These are phyloP conservation scores for Tenualosa ilisha DNA, from an alignment of 2,797 vertebrate species.

Conservation along the genomic window DNA sequence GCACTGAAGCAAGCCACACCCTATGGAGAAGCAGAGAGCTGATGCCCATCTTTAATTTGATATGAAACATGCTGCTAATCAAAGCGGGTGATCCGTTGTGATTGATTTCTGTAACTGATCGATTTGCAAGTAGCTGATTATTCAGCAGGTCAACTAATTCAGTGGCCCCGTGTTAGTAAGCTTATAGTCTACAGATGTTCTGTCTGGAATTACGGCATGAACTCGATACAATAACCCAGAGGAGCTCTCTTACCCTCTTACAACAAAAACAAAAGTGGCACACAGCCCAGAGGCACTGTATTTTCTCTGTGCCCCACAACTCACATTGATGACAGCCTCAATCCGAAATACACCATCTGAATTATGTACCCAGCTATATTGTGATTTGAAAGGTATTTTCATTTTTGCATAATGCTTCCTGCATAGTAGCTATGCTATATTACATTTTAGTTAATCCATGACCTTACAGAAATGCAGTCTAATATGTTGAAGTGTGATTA, in stretches of 20 bases:
- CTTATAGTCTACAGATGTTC: not conserved
- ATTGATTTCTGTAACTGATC: not conserved
- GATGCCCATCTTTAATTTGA: not conserved
- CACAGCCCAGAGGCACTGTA: not conserved
- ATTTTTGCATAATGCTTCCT: not conserved
- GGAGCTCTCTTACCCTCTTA: not conserved
- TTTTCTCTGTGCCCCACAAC: not conserved
- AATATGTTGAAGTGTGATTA: not conserved
- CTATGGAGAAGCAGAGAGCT: constrained; percentile 57
- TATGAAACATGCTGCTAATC: not conserved
- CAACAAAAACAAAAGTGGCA: not conserved
- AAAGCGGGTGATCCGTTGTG: not conserved
- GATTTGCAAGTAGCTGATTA: too few species aligned
- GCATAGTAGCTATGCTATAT: not conserved
- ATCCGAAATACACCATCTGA: not conserved
- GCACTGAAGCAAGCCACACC: constrained; percentile 85
- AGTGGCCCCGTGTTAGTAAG: not conserved
- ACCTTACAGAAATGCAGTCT: not conserved
- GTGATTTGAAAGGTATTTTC: not conserved
- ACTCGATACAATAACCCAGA: not conserved
- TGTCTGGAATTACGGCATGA: not conserved
- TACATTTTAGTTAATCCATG: not conserved
- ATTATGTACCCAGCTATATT: not conserved
- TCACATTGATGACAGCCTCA: not conserved
- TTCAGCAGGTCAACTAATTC: not conserved